Percentiles rank a stretch among this genome's conserved stretches.
phyloP scores from a whole-genome alignment of 2,888 invertebrate genomes.

The Scelioninae gen. 2 region DNA sequence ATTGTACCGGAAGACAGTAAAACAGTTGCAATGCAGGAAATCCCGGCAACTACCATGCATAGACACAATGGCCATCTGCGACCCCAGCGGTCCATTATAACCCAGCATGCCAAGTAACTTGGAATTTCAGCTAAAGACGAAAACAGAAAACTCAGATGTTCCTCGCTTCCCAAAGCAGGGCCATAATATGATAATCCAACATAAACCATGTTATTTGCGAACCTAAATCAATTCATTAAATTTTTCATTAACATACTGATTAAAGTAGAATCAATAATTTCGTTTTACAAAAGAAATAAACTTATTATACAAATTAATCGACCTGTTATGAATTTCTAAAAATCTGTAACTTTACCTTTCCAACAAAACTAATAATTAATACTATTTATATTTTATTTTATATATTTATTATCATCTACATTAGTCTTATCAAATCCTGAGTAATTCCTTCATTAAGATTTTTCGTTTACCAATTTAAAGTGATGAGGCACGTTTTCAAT shows the following conservation, averaged over 20 bases:
- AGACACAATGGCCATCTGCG: conserved; percentile 91
- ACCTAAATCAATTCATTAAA: too few species aligned
- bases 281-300: too few species aligned
- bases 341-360: too few species aligned
- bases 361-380: too few species aligned
- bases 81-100: conserved; percentile 91
- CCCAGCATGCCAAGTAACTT: conserved; percentile 91
- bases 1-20: conserved; percentile 85
- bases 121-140: conserved; percentile 93
- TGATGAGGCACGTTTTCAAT: conserved; percentile 89
- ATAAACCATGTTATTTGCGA: conserved; percentile 94
- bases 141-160: conserved; percentile 91
- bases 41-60: conserved; percentile 83
- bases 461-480: conserved; percentile 86
- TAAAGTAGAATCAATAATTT: too few species aligned
- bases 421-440: too few species aligned
- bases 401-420: too few species aligned
- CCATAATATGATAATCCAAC: conserved; percentile 94
- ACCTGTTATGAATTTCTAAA: too few species aligned
- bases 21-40: conserved; percentile 90
- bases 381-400: too few species aligned
- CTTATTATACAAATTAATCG: too few species aligned
- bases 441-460: too few species aligned
- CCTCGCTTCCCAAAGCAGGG: conserved; percentile 90
- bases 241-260: too few species aligned